These are phyloP conservation scores for Cyprinus carpio DNA, from an alignment of 2,113 vertebrate genomes.

Conservation along the genomic window DNA sequence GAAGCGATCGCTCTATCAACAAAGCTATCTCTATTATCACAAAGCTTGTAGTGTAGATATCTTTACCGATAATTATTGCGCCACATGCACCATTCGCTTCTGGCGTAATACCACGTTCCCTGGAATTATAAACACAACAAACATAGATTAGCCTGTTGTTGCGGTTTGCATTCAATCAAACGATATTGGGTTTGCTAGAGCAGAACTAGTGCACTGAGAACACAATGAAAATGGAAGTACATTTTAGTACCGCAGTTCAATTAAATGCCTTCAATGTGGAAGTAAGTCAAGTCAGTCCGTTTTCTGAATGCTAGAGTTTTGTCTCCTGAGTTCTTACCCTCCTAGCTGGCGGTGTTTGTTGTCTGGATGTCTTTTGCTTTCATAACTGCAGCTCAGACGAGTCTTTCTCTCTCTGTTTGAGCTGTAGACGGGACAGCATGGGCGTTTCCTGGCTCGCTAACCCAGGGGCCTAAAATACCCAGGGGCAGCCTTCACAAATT, in stretches of 20 bases:
- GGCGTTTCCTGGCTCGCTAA: constrained; percentile 44
- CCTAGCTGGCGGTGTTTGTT: not conserved
- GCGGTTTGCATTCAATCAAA: not conserved
- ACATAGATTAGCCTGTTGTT: not conserved
- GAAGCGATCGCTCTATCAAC: not conserved
- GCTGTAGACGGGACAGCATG: constrained; percentile 42
- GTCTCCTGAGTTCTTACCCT: constrained; percentile 31
- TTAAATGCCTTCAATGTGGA: not conserved
- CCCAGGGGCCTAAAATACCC: constrained; percentile 53
- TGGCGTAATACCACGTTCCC: not conserved
- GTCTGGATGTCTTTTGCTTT: constrained; percentile 40
- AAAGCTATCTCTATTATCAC: not conserved
- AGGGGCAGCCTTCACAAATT: constrained; percentile 43
- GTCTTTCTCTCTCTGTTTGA: constrained; percentile 39
- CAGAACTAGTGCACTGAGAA: not conserved
- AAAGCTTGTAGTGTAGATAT: not conserved
- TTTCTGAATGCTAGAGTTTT: not conserved
- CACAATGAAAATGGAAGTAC: not conserved
- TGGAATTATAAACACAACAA: not conserved
- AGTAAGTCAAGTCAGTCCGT: not conserved
- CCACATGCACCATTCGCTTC: not conserved
- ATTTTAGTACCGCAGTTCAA: not conserved
- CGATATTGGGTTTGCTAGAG: not conserved
- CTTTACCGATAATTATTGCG: not conserved
- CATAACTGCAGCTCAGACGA: constrained; percentile 34